These are phyloP conservation scores for Plagodis dolabraria DNA, from an alignment of 2,888 invertebrate genomes.

Conservation along the genomic window DNA sequence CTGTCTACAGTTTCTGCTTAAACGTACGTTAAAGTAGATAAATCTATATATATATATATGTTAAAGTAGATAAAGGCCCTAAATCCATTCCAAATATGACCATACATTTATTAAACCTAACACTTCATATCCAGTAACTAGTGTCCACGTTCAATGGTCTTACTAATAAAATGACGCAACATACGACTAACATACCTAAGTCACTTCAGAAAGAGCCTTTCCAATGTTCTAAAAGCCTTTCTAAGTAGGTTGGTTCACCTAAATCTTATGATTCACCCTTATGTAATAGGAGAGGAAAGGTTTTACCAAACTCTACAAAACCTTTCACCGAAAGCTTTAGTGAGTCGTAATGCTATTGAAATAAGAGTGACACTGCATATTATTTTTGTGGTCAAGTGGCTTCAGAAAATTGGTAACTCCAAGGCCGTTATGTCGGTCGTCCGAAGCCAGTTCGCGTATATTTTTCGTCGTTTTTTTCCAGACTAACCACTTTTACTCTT, in stretches of 20 bases:
- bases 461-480: slow-evolving; percentile 51
- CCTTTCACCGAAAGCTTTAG: not conserved
- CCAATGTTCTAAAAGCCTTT: slow-evolving; percentile 28
- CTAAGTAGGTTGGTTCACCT: slow-evolving; percentile 35
- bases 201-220: slow-evolving; percentile 32
- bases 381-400: slow-evolving; percentile 19
- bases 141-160: no score
- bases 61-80: no score
- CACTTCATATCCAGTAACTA: no score
- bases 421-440: slow-evolving; percentile 47
- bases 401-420: slow-evolving; percentile 27
- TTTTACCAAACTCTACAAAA: not conserved
- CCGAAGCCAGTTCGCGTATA: slow-evolving; percentile 35
- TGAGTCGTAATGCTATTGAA: slow-evolving; percentile 19
- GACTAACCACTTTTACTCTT: slow-evolving; percentile 70
- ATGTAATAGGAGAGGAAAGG: slow-evolving; percentile 31
- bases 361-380: slow-evolving; percentile 21
- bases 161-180: slow-evolving; percentile 15
- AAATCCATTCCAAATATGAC: no score
- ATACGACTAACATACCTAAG: not conserved
- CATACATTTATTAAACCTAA: no score
- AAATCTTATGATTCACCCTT: slow-evolving; percentile 28
- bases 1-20: no score
- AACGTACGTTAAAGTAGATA: no score
- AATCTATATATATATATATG: no score